Conservation (phyloP, 2,888 invertebrate genomes). For the Dynastes tityus region DNA sequence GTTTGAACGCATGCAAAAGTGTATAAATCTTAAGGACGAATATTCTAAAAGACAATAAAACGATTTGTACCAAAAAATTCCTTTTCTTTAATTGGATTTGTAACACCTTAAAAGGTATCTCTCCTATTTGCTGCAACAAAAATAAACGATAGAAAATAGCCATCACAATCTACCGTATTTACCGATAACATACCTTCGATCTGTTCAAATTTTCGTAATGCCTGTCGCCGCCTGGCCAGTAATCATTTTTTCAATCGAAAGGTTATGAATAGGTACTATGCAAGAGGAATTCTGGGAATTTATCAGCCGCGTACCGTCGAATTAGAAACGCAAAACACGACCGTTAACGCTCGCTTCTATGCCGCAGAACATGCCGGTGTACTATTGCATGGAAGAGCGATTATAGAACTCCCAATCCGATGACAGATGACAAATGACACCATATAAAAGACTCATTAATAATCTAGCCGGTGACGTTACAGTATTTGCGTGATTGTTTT, state of each 20-base stretch:
- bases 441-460: conserved; percentile 50
- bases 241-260: conserved; percentile 8
- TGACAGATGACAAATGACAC: conserved; percentile 49
- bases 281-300: conserved; percentile 20
- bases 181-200: too few relatives aligned
- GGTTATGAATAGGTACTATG: conserved; percentile 6
- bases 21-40: too few relatives aligned
- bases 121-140: too few relatives aligned
- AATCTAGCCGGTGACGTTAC: conserved; percentile 44
- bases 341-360: neutral
- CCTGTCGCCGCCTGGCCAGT: neutral
- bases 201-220: too few relatives aligned
- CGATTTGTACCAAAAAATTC: too few relatives aligned
- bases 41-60: too few relatives aligned
- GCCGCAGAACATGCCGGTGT: conserved; percentile 12
- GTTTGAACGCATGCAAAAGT: too few relatives aligned
- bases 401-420: conserved; percentile 38
- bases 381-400: conserved; percentile 9
- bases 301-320: conserved; percentile 15
- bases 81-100: too few relatives aligned
- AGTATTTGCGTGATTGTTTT: conserved; percentile 48
- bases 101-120: too few relatives aligned
- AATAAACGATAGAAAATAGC: too few relatives aligned
- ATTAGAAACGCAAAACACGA: conserved; percentile 20
- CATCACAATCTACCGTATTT: too few relatives aligned